Evolutionary conservation across 2,797 vertebrate species (phyloP).

Genomic region (Acrocephalus scirpaceus): DNA sequence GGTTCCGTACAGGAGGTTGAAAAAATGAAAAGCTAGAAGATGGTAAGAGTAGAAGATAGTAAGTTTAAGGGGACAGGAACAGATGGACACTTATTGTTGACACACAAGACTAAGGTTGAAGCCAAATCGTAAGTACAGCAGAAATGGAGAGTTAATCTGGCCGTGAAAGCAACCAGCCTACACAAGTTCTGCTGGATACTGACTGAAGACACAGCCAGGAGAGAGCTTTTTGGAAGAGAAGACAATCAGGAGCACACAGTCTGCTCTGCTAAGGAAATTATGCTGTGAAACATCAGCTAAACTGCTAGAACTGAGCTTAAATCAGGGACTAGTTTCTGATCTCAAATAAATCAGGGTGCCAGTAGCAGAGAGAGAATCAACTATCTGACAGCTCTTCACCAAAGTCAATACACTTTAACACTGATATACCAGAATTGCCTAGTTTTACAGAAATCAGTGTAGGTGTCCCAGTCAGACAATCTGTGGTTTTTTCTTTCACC

Average conservation of each 20-base stretch:
- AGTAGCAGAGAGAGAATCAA: background rate
- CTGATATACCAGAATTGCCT: background rate
- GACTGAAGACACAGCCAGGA: background rate
- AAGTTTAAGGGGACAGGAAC: background rate
- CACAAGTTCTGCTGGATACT: background rate
- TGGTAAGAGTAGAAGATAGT: background rate
- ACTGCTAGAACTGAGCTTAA: background rate
- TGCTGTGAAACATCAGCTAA: background rate
- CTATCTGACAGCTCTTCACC: background rate
- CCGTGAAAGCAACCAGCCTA: background rate
- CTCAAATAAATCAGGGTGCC: background rate
- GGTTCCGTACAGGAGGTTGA: rapidly evolving
- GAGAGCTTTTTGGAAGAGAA: background rate
- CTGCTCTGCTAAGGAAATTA: background rate
- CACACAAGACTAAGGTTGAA: background rate
- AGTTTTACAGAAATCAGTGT: background rate
- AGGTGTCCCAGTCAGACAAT: background rate
- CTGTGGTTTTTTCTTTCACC: background rate
- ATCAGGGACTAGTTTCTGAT: background rate
- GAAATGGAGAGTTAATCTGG: background rate
- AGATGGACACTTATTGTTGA: background rate
- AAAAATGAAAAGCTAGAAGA: background rate
- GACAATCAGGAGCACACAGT: background rate
- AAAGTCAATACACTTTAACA: background rate
- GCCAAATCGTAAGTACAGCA: background rate